Conservation (phyloP, 2,113 vertebrate genomes). For the Chiloscyllium plagiosum region DNA sequence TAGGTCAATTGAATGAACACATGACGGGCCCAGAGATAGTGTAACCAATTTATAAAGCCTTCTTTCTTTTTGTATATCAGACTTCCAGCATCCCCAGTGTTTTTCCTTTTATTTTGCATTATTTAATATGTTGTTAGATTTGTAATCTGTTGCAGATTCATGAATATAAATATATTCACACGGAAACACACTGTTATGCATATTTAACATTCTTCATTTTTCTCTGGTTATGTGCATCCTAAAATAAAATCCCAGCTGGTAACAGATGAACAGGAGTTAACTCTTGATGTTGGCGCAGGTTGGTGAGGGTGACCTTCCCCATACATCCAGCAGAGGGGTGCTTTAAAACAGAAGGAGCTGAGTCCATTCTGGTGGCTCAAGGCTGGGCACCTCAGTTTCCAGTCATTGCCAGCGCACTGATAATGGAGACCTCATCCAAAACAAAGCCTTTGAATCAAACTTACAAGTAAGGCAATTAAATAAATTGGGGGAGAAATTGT, state of each 20-base stretch:
- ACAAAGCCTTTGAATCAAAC: background rate
- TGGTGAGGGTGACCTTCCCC: no score
- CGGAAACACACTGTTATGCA: background rate
- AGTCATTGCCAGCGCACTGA: background rate
- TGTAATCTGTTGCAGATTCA: background rate
- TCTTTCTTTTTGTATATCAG: background rate
- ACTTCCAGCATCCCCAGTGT: background rate
- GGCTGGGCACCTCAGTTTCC: background rate
- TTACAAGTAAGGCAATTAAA: background rate
- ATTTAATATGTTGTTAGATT: conserved; percentile 24
- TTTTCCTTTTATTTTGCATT: background rate
- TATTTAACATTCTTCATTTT: background rate
- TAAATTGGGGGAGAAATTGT: background rate
- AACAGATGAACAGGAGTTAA: background rate
- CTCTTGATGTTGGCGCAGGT: no score
- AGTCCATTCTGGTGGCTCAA: background rate
- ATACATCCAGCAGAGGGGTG: no score
- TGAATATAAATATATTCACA: conserved; percentile 32
- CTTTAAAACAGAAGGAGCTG: background rate
- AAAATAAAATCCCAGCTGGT: background rate
- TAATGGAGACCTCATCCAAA: background rate
- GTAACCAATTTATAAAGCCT: background rate
- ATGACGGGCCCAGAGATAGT: no score
- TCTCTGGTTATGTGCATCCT: background rate
- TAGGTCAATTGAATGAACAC: background rate